A percentile compares a stretch with the other conserved stretches of the same genome.
Conservation (phyloP, 2,113 vertebrate species). For the Stegostoma tigrinum region DNA sequence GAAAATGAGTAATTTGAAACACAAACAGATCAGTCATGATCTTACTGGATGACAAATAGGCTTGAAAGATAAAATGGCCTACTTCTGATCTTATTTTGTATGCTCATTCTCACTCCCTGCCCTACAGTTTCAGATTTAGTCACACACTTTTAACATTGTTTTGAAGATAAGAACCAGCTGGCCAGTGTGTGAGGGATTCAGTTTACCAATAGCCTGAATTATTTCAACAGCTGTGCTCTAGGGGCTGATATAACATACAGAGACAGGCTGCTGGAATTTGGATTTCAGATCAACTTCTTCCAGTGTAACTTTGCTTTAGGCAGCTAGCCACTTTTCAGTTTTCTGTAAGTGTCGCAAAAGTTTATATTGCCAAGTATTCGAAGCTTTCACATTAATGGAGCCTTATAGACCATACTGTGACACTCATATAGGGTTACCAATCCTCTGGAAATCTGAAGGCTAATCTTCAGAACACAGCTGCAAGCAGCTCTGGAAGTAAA, state of each 20-base stretch:
- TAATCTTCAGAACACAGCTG: not conserved
- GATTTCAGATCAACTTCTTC: not conserved
- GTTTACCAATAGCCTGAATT: not conserved
- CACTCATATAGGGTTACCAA: not conserved
- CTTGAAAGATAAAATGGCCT: too few relatives aligned
- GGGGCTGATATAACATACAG: not conserved
- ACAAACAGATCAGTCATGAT: too few relatives aligned
- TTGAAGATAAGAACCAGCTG: not conserved
- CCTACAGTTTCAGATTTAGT: not conserved
- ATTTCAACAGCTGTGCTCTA: slow-evolving; percentile 6
- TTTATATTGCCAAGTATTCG: not conserved
- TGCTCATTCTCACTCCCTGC: not conserved
- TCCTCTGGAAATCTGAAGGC: not conserved
- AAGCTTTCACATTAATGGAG: not conserved
- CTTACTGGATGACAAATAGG: too few relatives aligned
- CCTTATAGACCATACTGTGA: not conserved
- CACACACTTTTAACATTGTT: not conserved
- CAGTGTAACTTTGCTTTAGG: not conserved
- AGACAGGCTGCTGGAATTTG: not conserved
- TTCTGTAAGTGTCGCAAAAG: not conserved
- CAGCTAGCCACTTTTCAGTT: not conserved
- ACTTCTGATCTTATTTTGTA: too few relatives aligned
- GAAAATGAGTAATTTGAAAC: too few relatives aligned
- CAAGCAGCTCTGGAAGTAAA: not conserved
- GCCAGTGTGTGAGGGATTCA: not conserved